Evolutionary conservation across 1,140 invertebrate species (phyloP).

Genomic region (Hesperophylax magnus): DNA sequence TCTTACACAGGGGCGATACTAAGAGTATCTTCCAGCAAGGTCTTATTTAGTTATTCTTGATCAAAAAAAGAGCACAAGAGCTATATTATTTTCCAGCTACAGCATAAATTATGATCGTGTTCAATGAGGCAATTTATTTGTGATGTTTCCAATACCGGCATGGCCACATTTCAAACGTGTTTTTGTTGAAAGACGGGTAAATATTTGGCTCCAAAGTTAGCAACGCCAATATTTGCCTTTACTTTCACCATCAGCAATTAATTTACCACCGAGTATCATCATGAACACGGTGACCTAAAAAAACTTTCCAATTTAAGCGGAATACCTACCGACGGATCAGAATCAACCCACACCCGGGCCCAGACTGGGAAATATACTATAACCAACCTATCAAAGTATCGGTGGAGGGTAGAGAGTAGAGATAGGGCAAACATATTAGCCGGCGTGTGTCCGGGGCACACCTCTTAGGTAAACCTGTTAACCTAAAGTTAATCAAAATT

Average conservation of each 20-base stretch:
- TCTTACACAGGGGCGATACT: too few species aligned
- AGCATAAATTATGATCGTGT: too few species aligned
- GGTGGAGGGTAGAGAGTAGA: background rate
- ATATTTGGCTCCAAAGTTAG: conserved; percentile 23
- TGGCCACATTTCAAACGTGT: too few species aligned
- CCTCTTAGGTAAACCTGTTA: conserved; percentile 13
- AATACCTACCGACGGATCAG: conserved; percentile 28
- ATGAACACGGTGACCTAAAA: conserved; percentile 37
- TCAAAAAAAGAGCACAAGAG: too few species aligned
- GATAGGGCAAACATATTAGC: conserved; percentile 24
- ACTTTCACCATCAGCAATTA: conserved; percentile 28
- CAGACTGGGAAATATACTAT: background rate
- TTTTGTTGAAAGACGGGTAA: conserved; percentile 11
- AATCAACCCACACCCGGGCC: background rate
- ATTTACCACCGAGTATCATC: conserved; percentile 30
- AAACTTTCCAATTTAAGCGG: conserved; percentile 29
- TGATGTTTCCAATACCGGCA: too few species aligned
- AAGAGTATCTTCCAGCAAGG: too few species aligned
- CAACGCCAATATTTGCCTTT: conserved; percentile 21
- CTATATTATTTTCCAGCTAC: too few species aligned
- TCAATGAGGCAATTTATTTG: too few species aligned
- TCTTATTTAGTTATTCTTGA: too few species aligned
- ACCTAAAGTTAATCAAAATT: conserved; percentile 21
- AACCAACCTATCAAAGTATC: background rate
- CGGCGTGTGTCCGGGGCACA: background rate